Evolutionary conservation across 2,113 vertebrate genomes (phyloP), one percentile per base, ranked within the genome.

Genomic region (Rhagologus leucostigma): DNA sequence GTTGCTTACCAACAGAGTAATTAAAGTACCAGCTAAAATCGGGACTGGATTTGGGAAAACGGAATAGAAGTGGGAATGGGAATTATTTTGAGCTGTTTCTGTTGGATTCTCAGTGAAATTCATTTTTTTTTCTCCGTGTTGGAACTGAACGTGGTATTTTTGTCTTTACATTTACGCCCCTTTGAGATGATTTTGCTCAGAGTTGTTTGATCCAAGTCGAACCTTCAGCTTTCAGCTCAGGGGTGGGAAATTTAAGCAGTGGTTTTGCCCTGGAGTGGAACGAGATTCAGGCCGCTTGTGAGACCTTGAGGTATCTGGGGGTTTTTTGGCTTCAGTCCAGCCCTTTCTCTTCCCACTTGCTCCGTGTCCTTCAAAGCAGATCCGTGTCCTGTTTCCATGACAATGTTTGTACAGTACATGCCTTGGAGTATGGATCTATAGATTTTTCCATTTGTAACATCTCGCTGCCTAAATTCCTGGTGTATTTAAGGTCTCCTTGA

Each of bases 331-430:
- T 49, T 75, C 68, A 41, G 37, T 29, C 20, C 35, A 32, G 11
- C 47, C 46, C 21, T 42, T 77, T 57, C 62, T 60, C 22, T 50
- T 33, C 23, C 76, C 7, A 4, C 47, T 41, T 20, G 24, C 49
- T 86, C 67, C 0, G 7, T 63, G 92, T 77, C 93, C 93, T 97
- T 55, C 35, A 50, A 76, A 94, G 84, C 62, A 91, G 64, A 69
- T 41, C 71, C 50, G 37, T 94, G 53, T 81, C 85, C 73, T 53
- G 97, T 98, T 97, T 95, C 97, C 93, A 97, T 97, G 97, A 89
- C 96, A 92, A 97, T 93, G 4, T 95, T 97, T 95, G 80, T 81
- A 70, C 90, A 93, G 87, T 32, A 52, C 76, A 29, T 37, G 53
- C 49, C 41, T 59, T 21, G 42, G 23, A 29, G 26, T 18, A 5